These are phyloP conservation scores for Rhinoraja longicauda DNA, from an alignment of 2,797 vertebrate species.

Conservation along the genomic window DNA sequence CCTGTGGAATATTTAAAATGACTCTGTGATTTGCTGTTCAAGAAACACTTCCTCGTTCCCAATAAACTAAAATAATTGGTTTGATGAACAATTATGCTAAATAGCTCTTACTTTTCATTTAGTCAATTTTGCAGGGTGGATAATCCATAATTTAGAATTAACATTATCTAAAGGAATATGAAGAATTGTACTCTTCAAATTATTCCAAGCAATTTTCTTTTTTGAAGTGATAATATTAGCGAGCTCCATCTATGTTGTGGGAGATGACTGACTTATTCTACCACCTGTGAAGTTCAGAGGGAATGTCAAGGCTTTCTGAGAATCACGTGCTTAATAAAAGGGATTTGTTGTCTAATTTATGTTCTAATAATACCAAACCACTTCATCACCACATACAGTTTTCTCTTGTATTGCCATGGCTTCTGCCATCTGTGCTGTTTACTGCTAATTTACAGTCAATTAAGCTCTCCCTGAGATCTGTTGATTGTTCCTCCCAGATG, in stretches of 20 bases:
- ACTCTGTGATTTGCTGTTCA: background rate
- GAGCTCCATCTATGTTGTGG: conserved; percentile 36
- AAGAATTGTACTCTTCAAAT: conserved; percentile 17
- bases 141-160: conserved; percentile 27
- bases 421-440: conserved; percentile 55
- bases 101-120: conserved; percentile 18
- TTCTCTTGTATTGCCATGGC: conserved; percentile 43
- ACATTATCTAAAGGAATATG: background rate
- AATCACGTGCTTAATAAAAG: conserved; percentile 42
- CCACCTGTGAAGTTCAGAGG: conserved; percentile 45
- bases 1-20: background rate
- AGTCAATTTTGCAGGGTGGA: background rate
- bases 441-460: conserved; percentile 70
- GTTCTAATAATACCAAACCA: conserved; percentile 5
- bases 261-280: conserved; percentile 47
- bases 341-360: conserved; percentile 46
- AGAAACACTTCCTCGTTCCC: background rate
- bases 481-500: conserved; percentile 55
- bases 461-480: conserved; percentile 64
- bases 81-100: conserved; percentile 10
- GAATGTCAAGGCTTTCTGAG: conserved; percentile 48
- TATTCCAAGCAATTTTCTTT: background rate
- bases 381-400: conserved; percentile 48
- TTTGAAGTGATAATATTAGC: background rate
- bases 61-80: conserved; percentile 14